A percentile compares a stretch with the other conserved stretches of the same genome.
These are phyloP conservation scores for Xyrichtys novacula DNA, from an alignment of 2,797 vertebrate species.

Conservation along the genomic window DNA sequence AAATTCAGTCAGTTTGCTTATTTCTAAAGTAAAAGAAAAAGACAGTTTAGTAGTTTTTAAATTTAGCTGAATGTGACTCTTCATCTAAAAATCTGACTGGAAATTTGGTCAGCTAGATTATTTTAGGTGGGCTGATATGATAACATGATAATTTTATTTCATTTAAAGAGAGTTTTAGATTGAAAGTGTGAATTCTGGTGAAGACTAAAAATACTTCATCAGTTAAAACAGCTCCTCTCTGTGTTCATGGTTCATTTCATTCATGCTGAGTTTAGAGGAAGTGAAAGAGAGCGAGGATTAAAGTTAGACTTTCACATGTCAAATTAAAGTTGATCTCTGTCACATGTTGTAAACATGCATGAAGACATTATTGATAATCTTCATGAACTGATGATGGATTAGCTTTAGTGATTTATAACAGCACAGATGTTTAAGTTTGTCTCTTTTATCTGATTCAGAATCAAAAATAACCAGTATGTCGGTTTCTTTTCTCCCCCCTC, in stretches of 20 bases:
- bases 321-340: background rate
- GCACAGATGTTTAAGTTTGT: background rate
- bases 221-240: background rate
- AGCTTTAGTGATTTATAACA: constrained; percentile 6
- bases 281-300: constrained; percentile 43
- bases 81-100: background rate
- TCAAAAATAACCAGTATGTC: background rate
- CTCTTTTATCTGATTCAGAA: too few species aligned
- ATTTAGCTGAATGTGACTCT: too few species aligned
- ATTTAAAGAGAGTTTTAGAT: background rate
- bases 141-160: background rate
- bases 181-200: background rate
- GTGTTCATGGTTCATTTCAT: constrained; percentile 21
- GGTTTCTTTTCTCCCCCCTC: constrained; percentile 12
- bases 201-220: background rate
- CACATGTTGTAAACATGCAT: too few species aligned
- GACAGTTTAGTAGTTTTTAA: too few species aligned
- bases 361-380: too few species aligned
- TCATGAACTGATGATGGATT: background rate
- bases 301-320: background rate
- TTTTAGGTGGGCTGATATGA: too few species aligned
- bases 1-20: too few species aligned
- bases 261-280: constrained; percentile 31
- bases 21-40: too few species aligned
- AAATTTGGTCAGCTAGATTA: background rate